These are phyloP conservation scores for Leptinotarsa peninsularis DNA, from an alignment of 2,888 invertebrate genomes.

Conservation along the genomic window DNA sequence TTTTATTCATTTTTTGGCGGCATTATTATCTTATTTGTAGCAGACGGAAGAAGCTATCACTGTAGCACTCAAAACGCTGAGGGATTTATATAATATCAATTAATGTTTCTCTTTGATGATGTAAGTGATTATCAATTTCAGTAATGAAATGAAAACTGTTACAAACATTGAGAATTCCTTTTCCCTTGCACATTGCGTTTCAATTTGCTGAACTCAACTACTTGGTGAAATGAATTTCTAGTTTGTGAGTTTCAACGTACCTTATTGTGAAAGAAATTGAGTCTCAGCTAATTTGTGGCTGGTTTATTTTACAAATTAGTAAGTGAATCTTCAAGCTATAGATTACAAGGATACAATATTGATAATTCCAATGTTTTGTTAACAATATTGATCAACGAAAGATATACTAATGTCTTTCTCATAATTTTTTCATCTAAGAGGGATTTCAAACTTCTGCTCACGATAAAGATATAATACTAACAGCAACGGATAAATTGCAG, in stretches of 20 bases:
- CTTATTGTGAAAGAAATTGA: conserved; percentile 32
- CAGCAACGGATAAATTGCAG: too few relatives aligned
- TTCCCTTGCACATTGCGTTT: conserved; percentile 17
- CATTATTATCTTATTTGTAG: neutral
- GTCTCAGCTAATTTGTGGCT: conserved; percentile 29
- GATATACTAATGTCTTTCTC: too few relatives aligned
- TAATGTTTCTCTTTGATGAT: neutral
- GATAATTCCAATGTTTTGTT: too few relatives aligned
- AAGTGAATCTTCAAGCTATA: conserved; percentile 29
- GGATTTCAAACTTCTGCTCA: too few relatives aligned
- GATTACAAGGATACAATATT: neutral
- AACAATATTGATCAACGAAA: too few relatives aligned
- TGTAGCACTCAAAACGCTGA: neutral
- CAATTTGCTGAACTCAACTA: conserved; percentile 31
- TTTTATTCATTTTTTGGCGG: neutral
- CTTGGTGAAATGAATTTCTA: conserved; percentile 32
- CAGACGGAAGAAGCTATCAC: neutral
- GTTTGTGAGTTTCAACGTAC: conserved; percentile 33
- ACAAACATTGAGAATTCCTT: conserved; percentile 14
- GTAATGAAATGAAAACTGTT: conserved; percentile 22
- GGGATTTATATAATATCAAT: conserved; percentile 8
- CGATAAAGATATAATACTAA: too few relatives aligned
- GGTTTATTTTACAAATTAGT: conserved; percentile 30
- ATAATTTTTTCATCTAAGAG: too few relatives aligned
- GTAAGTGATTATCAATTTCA: conserved; percentile 6